These are phyloP conservation scores for Eunapius fragilis DNA, from an alignment of 37 sponge, comb jelly and placozoan species.

Conservation along the genomic window DNA sequence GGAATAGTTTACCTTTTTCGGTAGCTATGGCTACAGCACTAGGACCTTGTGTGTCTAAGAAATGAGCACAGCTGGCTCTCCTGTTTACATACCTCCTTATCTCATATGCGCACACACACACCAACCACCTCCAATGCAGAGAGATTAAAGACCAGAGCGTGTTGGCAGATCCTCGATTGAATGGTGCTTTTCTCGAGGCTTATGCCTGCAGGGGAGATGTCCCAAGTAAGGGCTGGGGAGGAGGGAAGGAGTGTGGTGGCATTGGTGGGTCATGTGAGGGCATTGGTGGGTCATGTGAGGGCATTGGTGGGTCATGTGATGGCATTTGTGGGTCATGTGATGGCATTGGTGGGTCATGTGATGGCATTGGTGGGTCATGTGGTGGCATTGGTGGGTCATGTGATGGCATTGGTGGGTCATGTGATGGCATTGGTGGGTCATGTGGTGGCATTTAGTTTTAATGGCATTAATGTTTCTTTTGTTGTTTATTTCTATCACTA, in stretches of 20 bases:
- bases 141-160: background rate
- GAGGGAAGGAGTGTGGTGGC: no score
- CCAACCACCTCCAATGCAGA: background rate
- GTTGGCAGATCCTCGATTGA: background rate
- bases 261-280: background rate
- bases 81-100: no score
- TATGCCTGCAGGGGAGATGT: background rate
- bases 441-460: no score
- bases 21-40: no score
- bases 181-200: background rate
- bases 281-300: no score
- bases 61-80: no score
- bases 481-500: no score
- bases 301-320: background rate
- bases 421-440: no score
- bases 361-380: background rate
- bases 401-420: background rate
- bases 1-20: no score
- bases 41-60: no score
- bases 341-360: background rate
- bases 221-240: background rate
- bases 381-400: background rate
- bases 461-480: no score
- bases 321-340: background rate
- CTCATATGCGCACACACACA: background rate